Percentiles rank a stretch among this genome's conserved stretches.
These are phyloP conservation scores for Trissolcus japonicus DNA, from an alignment of 2,888 invertebrate genomes.

Conservation along the genomic window DNA sequence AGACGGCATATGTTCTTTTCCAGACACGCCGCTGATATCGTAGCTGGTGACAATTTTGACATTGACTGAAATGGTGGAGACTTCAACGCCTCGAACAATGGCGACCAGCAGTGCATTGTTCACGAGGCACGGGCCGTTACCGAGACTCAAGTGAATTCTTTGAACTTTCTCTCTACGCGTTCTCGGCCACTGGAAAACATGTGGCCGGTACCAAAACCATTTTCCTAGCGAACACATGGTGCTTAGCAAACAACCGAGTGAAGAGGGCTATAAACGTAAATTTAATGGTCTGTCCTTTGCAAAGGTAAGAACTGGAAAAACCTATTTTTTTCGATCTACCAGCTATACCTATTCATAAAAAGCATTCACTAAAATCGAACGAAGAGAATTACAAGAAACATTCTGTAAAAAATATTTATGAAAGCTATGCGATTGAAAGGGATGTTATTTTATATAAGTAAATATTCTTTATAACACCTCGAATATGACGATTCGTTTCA, in stretches of 20 bases:
- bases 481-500: too few species aligned
- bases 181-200: constrained; percentile 41
- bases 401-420: too few species aligned
- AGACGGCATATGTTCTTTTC: constrained; percentile 24
- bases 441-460: too few species aligned
- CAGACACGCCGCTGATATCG: constrained; percentile 16
- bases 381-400: neutral
- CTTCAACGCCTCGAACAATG: constrained; percentile 43
- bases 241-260: constrained; percentile 43
- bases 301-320: constrained; percentile 10
- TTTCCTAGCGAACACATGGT: constrained; percentile 47
- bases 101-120: constrained; percentile 46
- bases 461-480: too few species aligned
- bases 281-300: constrained; percentile 23
- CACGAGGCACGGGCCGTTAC: constrained; percentile 19
- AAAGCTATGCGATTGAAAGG: too few species aligned
- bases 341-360: neutral
- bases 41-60: constrained; percentile 37
- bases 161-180: constrained; percentile 47
- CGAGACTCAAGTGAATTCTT: constrained; percentile 44
- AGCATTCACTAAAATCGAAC: neutral
- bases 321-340: neutral
- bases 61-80: constrained; percentile 22
- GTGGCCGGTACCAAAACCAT: constrained; percentile 32
- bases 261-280: constrained; percentile 48